Evolutionary conservation across 2,888 invertebrate genomes (phyloP), one percentile per base, ranked within the genome.

Genomic region (Carabus problematicus): DNA sequence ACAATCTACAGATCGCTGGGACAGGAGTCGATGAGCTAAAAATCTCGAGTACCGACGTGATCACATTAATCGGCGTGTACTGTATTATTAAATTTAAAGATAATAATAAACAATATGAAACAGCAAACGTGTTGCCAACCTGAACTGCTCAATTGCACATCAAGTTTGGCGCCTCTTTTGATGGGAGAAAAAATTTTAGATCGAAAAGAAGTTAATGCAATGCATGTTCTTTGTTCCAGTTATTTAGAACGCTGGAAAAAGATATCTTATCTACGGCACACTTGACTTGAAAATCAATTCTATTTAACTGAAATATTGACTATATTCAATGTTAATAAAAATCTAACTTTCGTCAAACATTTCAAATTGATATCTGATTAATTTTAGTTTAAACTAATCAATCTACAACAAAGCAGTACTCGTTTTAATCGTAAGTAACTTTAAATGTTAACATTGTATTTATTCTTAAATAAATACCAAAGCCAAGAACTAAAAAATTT

Each of bases 91-190:
- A 16, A 49, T n/a, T 49, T 14, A 49, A 49, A n/a, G n/a, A n/a
- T n/a, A n/a, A 49, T 18, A 49, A 16, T 14, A 14, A 49, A 49
- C 18, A 49, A 49, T 3, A 45, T 4, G 2, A 45, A 29, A 29
- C 29, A 29, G 29, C 29, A 29, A 52, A 52, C 16, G 19, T 52
- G 18, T 9, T 61, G 67, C 89, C 87, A 87, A 93, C 93, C 93
- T 93, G 93, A 92, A 83, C 91, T 91, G 84, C 91, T 92, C 83
- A 92, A 88, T 85, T 93, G 93, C 80, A 92, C 90, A 85, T 93
- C 93, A 83, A 90, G 88, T 82, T 88, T 87, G 84, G 90, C 90
- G 82, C 92, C 93, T 82, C 93, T 86, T 85, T 91, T 91, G 82
- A 93, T 87, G 75, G 92, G 88, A 79, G 93, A 93, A 80, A 93